phyloP scores from a whole-genome alignment of 2,113 vertebrate genomes.

The Suncus etruscus region DNA sequence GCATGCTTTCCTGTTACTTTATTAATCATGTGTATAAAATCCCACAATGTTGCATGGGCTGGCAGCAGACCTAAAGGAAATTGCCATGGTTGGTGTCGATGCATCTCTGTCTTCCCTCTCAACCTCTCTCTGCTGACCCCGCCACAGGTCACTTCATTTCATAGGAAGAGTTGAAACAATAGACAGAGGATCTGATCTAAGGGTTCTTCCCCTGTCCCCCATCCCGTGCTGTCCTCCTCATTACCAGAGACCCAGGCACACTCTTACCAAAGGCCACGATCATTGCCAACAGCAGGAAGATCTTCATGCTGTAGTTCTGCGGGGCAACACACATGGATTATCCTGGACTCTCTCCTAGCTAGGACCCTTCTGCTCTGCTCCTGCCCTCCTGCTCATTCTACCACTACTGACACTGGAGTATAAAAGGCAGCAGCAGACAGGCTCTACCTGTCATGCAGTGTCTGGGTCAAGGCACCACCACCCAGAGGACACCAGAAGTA shows the following conservation, averaged over 20 bases:
- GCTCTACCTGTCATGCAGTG: no score
- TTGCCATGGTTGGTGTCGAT: background rate
- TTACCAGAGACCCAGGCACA: background rate
- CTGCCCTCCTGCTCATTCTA: no score
- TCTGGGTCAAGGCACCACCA: background rate
- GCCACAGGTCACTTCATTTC: no score
- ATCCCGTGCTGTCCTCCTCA: background rate
- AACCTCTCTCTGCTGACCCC: background rate
- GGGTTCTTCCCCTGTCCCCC: background rate
- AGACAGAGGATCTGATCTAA: background rate
- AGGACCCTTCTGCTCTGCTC: background rate
- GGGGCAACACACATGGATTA: background rate
- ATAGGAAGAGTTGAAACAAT: background rate
- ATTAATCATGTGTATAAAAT: background rate
- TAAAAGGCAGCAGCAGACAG: background rate
- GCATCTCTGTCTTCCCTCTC: background rate
- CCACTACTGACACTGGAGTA: background rate
- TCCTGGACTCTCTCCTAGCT: background rate
- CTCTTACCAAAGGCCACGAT: constrained; percentile 77
- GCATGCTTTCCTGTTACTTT: background rate
- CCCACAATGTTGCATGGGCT: background rate
- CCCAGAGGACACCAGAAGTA: background rate
- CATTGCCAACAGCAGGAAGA: background rate
- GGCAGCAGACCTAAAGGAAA: constrained; percentile 63
- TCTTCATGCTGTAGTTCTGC: constrained; percentile 76